phyloP scores from a whole-genome alignment of 2,113 vertebrate species.

The Steatornis caripensis region DNA sequence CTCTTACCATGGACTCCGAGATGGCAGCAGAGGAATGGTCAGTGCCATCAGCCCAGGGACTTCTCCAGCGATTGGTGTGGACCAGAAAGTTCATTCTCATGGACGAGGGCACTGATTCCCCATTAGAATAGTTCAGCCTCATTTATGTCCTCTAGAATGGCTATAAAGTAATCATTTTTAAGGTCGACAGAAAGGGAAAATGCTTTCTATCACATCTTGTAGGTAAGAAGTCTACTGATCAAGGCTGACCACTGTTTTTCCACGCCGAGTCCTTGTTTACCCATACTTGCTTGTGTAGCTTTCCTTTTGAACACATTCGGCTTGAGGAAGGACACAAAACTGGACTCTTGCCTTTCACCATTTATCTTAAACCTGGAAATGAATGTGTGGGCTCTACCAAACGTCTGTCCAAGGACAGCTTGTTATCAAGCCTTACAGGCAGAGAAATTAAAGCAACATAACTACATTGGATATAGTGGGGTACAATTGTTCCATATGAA shows the following conservation, averaged over 20 bases:
- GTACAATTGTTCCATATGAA: background rate
- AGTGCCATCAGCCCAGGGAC: background rate
- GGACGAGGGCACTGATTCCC: background rate
- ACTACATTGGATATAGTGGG: background rate
- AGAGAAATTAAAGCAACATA: background rate
- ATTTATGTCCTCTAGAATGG: background rate
- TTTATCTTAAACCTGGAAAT: background rate
- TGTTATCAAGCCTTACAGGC: background rate
- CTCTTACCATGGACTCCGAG: background rate
- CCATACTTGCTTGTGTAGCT: background rate
- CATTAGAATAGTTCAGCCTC: background rate
- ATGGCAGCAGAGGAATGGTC: background rate
- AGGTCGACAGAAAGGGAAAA: background rate
- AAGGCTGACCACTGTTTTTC: background rate
- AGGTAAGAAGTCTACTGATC: background rate
- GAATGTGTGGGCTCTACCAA: background rate
- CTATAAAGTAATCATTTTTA: background rate
- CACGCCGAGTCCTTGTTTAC: background rate
- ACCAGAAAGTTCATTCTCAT: background rate
- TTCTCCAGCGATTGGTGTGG: background rate
- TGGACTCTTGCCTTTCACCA: background rate
- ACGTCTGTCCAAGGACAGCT: background rate
- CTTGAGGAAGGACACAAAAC: background rate
- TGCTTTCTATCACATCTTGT: background rate
- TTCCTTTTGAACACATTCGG: background rate